phyloP scores from a whole-genome alignment of 2,888 invertebrate species.

The Ctenicera cuprea region DNA sequence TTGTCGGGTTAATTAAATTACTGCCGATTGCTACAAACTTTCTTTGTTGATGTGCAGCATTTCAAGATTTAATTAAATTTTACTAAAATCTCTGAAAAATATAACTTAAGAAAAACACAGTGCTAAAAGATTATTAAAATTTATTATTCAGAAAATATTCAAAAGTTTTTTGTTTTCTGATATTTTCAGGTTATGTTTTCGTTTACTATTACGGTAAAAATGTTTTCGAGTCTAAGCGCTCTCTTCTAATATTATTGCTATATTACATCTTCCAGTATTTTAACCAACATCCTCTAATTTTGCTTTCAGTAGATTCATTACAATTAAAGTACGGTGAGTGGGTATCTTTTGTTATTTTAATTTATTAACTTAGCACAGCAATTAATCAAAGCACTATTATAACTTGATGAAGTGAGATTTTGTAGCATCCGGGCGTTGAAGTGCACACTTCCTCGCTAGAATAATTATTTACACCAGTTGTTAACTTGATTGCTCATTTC shows the following conservation, averaged over 20 bases:
- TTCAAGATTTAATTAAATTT: background rate
- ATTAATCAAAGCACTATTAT: slow-evolving; percentile 38
- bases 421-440: slow-evolving; percentile 44
- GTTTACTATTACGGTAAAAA: no score
- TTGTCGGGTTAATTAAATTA: background rate
- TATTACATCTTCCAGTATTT: no score
- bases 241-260: no score
- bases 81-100: no score
- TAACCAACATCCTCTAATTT: no score
- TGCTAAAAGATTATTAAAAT: no score
- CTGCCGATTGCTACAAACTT: background rate
- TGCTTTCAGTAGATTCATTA: slow-evolving; percentile 2
- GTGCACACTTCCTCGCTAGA: slow-evolving; percentile 34
- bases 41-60: background rate
- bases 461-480: slow-evolving; percentile 22
- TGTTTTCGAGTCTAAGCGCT: no score
- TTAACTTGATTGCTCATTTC: slow-evolving; percentile 27
- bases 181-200: no score
- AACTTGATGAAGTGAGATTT: slow-evolving; percentile 42
- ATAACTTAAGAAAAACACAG: no score
- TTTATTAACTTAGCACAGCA: slow-evolving; percentile 25
- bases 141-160: no score
- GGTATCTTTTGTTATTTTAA: slow-evolving; percentile 30
- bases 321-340: slow-evolving; percentile 8
- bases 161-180: no score